Percentiles rank a stretch among this genome's conserved stretches.
Evolutionary conservation across 2,797 vertebrate genomes (phyloP).

Genomic region (Catostomus latipinnis): DNA sequence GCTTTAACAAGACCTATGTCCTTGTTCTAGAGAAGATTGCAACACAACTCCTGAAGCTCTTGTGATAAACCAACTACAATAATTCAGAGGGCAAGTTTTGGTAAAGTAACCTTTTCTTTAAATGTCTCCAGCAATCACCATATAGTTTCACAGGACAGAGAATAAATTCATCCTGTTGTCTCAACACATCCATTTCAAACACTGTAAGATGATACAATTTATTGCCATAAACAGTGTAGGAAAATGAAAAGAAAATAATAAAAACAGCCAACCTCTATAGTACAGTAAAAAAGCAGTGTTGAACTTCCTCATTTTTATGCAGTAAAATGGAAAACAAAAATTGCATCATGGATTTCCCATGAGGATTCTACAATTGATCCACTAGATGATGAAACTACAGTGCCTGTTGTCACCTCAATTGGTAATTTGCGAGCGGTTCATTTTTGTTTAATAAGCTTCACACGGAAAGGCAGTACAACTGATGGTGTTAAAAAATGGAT

Average conservation of each 20-base stretch:
- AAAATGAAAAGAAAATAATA: slow-evolving; percentile 69
- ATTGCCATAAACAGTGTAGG: slow-evolving; percentile 82
- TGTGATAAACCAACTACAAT: background rate
- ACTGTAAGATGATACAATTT: slow-evolving; percentile 77
- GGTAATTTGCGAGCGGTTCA: slow-evolving; percentile 49
- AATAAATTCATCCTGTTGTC: slow-evolving; percentile 25
- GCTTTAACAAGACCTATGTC: background rate
- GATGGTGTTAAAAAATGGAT: slow-evolving; percentile 51
- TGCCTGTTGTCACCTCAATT: slow-evolving; percentile 49
- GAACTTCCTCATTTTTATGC: slow-evolving; percentile 58
- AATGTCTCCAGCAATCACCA: background rate
- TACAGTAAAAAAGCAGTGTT: slow-evolving; percentile 69
- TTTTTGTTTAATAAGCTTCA: slow-evolving; percentile 58
- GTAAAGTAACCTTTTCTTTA: background rate
- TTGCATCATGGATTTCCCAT: slow-evolving; percentile 59
- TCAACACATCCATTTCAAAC: slow-evolving; percentile 67
- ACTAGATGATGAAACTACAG: slow-evolving; percentile 55
- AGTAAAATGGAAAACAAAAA: slow-evolving; percentile 65
- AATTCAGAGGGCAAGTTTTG: background rate
- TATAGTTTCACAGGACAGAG: slow-evolving; percentile 3
- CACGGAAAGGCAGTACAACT: slow-evolving; percentile 58
- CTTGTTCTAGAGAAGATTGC: background rate
- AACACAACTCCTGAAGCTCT: background rate
- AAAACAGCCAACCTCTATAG: slow-evolving; percentile 72
- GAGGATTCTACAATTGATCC: slow-evolving; percentile 56